Conservation (phyloP, 2,888 invertebrate genomes). For the Melipona bicolor region DNA sequence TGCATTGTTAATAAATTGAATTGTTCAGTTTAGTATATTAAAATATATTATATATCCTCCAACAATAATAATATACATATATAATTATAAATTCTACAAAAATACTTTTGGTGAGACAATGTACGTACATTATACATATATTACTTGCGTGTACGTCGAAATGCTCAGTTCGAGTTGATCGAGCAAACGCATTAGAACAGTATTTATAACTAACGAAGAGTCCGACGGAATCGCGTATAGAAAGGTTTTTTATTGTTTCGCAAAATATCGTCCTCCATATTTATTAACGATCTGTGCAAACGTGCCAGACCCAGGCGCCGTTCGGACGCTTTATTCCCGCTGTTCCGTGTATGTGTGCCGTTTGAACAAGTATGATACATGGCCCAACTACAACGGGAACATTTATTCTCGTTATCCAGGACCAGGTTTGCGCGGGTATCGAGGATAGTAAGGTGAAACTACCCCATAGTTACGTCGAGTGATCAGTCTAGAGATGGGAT, state of each 20-base stretch:
- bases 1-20: too few species aligned
- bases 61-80: too few species aligned
- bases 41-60: too few species aligned
- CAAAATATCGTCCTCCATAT: not conserved
- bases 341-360: not conserved
- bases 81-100: too few species aligned
- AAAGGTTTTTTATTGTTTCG: conserved; percentile 1
- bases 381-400: not conserved
- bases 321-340: not conserved
- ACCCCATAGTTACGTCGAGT: not conserved
- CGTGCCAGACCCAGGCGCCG: not conserved
- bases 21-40: too few species aligned
- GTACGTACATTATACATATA: too few species aligned
- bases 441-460: conserved; percentile 2
- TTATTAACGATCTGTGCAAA: conserved; percentile 8
- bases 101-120: too few species aligned
- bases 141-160: not conserved
- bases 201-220: not conserved
- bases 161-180: not conserved
- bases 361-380: not conserved
- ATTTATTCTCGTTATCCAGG: conserved; percentile 32
- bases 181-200: not conserved
- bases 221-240: not conserved
- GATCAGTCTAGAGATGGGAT: too few species aligned
- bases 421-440: conserved; percentile 6